Evolutionary conservation across 2,888 invertebrate genomes (phyloP).

Genomic region (Phortica magna): DNA sequence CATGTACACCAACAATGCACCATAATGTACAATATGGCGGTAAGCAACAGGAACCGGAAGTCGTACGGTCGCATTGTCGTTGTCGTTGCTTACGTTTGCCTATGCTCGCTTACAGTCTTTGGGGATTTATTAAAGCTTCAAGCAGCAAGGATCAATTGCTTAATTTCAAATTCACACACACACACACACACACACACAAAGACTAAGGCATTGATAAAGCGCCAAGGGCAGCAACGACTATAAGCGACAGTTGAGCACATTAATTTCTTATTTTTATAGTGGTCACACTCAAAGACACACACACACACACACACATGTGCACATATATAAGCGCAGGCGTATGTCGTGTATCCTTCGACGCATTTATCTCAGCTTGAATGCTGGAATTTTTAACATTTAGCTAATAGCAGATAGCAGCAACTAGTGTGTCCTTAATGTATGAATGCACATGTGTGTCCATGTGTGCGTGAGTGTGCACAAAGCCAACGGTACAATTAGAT

Average conservation of each 20-base stretch:
- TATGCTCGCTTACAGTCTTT: constrained; percentile 25
- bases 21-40: constrained; percentile 41
- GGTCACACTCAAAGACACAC: not conserved
- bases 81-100: constrained; percentile 47
- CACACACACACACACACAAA: constrained; percentile 25
- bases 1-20: not conserved
- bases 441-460: constrained; percentile 31
- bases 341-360: constrained; percentile 32
- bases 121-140: constrained; percentile 66
- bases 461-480: constrained; percentile 46
- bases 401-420: constrained; percentile 36
- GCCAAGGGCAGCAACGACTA: constrained; percentile 33
- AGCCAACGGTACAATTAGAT: constrained; percentile 59
- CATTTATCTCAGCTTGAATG: constrained; percentile 58
- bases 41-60: constrained; percentile 30
- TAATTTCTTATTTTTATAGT: constrained; percentile 58
- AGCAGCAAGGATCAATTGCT: constrained; percentile 60
- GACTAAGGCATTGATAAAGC: not conserved
- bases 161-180: constrained; percentile 43
- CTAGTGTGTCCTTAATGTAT: constrained; percentile 25
- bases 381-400: constrained; percentile 55
- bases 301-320: no score
- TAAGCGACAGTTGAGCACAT: constrained; percentile 53
- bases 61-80: constrained; percentile 53
- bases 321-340: not conserved